These are phyloP conservation scores for Misgurnus anguillicaudatus DNA, from an alignment of 2,113 vertebrate species.

Conservation along the genomic window DNA sequence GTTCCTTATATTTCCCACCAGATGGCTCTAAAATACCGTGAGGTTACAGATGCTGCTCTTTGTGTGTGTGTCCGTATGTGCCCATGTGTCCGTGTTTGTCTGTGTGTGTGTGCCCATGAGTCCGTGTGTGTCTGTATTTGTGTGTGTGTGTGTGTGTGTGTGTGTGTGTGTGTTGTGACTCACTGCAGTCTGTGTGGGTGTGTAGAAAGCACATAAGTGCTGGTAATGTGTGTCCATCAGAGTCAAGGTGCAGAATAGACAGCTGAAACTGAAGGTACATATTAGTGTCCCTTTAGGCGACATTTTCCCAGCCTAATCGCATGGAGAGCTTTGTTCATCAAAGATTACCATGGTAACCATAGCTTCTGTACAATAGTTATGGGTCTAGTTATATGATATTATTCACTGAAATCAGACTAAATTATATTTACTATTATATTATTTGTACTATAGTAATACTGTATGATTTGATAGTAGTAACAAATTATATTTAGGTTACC, in stretches of 20 bases:
- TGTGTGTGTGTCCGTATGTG: background rate
- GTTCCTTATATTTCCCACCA: constrained; percentile 23
- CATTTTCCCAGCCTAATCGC: constrained; percentile 13
- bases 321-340: constrained; percentile 29
- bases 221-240: constrained; percentile 56
- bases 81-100: background rate
- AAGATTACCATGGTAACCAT: constrained; percentile 19
- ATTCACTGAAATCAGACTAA: no score
- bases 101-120: background rate
- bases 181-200: constrained; percentile 50
- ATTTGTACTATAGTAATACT: no score
- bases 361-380: constrained; percentile 9
- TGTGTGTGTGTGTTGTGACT: background rate
- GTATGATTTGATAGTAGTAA: no score
- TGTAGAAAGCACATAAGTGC: constrained; percentile 53
- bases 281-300: constrained; percentile 33
- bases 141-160: background rate
- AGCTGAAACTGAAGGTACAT: constrained; percentile 34
- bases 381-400: background rate
- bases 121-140: background rate
- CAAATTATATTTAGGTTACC: no score
- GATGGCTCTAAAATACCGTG: constrained; percentile 29
- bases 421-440: no score
- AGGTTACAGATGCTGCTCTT: background rate
- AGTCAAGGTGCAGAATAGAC: constrained; percentile 52